phyloP scores from a whole-genome alignment of 2,888 invertebrate genomes.

The Zele albiditarsus region DNA sequence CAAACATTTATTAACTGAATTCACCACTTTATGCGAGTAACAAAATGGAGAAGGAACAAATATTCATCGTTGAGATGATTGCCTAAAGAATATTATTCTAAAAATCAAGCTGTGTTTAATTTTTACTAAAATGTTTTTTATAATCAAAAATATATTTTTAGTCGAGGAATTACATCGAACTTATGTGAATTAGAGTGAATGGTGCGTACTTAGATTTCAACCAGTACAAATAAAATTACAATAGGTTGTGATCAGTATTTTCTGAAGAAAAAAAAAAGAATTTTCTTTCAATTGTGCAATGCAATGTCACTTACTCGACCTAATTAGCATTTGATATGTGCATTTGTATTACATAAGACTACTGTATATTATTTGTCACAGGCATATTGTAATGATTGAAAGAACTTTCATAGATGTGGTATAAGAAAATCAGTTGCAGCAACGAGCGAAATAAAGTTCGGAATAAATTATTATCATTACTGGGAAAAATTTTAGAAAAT shows the following conservation, averaged over 20 bases:
- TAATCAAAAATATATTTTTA: slow-evolving; percentile 13
- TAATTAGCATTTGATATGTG: slow-evolving; percentile 20
- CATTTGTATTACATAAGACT: slow-evolving; percentile 11
- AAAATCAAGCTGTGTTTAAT: background rate
- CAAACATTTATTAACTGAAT: background rate
- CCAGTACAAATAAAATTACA: slow-evolving; percentile 38
- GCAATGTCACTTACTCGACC: slow-evolving; percentile 15
- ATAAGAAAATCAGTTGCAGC: background rate
- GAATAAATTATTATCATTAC: slow-evolving; percentile 35
- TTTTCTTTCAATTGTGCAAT: slow-evolving; percentile 32
- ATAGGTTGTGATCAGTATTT: slow-evolving; percentile 36
- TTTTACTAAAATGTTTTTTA: slow-evolving; percentile 9
- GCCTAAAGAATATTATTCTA: background rate
- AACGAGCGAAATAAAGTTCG: slow-evolving; percentile 33
- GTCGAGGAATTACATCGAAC: background rate
- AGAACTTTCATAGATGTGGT: slow-evolving; percentile 10
- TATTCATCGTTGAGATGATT: background rate
- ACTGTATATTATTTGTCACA: background rate
- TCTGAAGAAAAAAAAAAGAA: slow-evolving; percentile 18
- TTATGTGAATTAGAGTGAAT: slow-evolving; percentile 8
- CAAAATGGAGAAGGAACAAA: background rate
- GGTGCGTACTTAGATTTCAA: slow-evolving; percentile 37
- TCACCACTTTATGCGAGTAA: background rate
- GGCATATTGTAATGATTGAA: slow-evolving; percentile 2
- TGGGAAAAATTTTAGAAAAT: slow-evolving; percentile 24